Percentiles rank a stretch among this genome's conserved stretches.
Evolutionary conservation across 1,140 invertebrate species (phyloP).

Genomic region (Caerostris extrusa): DNA sequence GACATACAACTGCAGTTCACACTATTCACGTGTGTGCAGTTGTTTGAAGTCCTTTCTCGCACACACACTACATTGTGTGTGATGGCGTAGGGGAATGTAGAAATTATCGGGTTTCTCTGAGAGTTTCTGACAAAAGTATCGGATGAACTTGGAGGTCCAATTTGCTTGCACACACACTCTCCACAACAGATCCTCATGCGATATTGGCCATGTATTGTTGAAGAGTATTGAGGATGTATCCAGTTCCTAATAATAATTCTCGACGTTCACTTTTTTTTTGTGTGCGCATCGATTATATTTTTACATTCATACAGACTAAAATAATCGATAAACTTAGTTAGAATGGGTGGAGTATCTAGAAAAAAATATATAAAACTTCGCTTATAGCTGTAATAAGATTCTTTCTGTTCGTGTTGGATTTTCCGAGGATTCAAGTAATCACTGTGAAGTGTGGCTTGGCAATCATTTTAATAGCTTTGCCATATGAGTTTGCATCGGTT

Average conservation of each 20-base stretch:
- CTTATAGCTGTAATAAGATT: not conserved
- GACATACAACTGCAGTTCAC: not conserved
- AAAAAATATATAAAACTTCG: not conserved
- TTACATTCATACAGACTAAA: not conserved
- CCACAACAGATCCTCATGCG: not conserved
- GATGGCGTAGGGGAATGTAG: not conserved
- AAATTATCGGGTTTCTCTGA: constrained; percentile 61
- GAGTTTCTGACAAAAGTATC: constrained; percentile 65
- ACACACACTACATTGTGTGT: not conserved
- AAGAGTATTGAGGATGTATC: constrained; percentile 23
- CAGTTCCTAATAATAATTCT: constrained; percentile 40
- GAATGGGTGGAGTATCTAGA: not conserved
- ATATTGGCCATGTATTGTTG: constrained; percentile 46
- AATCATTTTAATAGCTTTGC: constrained; percentile 35
- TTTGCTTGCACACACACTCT: constrained; percentile 35
- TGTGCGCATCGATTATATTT: constrained; percentile 37
- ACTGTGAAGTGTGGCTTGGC: not conserved
- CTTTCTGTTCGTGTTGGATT: constrained; percentile 6
- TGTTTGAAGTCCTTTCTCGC: not conserved
- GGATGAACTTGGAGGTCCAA: constrained; percentile 67
- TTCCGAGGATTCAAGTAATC: constrained; percentile 9
- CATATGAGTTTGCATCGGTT: constrained; percentile 36
- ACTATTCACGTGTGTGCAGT: not conserved
- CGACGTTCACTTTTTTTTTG: not conserved
- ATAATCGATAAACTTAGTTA: constrained; percentile 34